Percentiles rank a stretch among this genome's conserved stretches.
phyloP scores from a whole-genome alignment of 2,797 vertebrate genomes.

The Picus viridis region DNA sequence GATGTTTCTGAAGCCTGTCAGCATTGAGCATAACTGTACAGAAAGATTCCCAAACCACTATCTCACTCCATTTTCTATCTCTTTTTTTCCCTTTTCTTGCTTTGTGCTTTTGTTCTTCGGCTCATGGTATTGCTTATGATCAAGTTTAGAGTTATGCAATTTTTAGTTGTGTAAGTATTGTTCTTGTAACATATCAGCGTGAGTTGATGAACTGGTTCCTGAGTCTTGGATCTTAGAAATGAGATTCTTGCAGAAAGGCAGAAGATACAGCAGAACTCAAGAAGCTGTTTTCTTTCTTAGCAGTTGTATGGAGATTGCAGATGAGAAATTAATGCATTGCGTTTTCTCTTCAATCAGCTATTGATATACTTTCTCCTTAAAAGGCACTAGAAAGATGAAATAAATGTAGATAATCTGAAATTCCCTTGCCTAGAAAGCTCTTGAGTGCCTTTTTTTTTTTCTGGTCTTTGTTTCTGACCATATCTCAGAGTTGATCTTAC shows the following conservation, averaged over 20 bases:
- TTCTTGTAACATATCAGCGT: neutral
- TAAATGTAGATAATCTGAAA: neutral
- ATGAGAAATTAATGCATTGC: neutral
- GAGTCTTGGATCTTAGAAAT: neutral
- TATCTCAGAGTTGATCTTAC: neutral
- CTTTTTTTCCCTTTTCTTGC: neutral
- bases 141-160: neutral
- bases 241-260: neutral
- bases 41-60: neutral
- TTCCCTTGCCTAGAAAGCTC: neutral
- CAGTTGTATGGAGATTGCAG: neutral
- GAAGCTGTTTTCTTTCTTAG: neutral
- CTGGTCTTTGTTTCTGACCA: neutral
- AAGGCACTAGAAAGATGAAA: neutral
- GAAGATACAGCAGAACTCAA: neutral
- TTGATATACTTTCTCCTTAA: neutral
- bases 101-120: neutral
- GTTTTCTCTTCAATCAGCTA: neutral
- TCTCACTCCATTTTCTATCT: neutral
- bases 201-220: neutral
- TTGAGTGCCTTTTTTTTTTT: neutral
- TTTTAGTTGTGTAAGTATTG: constrained; percentile 16
- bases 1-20: neutral
- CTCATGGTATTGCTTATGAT: neutral
- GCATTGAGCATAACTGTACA: neutral